phyloP scores from a whole-genome alignment of 1,140 invertebrate species.

The Magallana ariakensis region DNA sequence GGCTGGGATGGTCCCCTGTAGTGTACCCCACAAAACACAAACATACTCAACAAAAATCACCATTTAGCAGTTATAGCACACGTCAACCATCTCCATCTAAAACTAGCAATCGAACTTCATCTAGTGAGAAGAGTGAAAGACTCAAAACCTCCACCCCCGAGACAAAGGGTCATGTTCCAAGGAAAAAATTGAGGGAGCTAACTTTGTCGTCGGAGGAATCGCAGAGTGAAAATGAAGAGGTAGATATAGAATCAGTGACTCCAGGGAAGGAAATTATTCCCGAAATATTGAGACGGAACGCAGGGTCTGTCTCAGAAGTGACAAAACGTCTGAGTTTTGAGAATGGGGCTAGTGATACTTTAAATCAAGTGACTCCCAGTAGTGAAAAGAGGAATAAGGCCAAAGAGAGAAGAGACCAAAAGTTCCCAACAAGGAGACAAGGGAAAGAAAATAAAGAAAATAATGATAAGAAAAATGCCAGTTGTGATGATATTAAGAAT shows the following conservation, averaged over 20 bases:
- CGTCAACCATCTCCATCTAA: constrained; percentile 34
- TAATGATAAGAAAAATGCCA: constrained; percentile 43
- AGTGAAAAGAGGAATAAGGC: constrained; percentile 35
- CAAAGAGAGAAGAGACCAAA: constrained; percentile 43
- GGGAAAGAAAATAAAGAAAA: constrained; percentile 45
- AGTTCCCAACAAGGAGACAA: constrained; percentile 16
- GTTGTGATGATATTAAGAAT: constrained; percentile 48
- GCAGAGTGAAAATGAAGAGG: constrained; percentile 46
- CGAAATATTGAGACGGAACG: constrained; percentile 7
- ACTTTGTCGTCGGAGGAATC: background rate
- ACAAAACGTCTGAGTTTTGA: constrained; percentile 36
- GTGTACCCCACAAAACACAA: background rate
- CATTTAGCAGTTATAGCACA: constrained; percentile 27
- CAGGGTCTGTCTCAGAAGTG: constrained; percentile 22
- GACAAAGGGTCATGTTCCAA: background rate
- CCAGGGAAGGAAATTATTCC: constrained; percentile 48
- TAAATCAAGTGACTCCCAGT: background rate
- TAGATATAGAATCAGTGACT: constrained; percentile 49
- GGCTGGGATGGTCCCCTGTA: background rate
- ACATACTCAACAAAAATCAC: constrained; percentile 35
- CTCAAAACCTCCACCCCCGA: constrained; percentile 30
- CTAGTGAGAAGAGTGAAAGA: background rate
- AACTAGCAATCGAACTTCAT: background rate
- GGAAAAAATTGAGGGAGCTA: background rate
- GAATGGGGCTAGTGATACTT: background rate